A percentile compares a stretch with the other conserved stretches of the same genome.
phyloP scores from a whole-genome alignment of 2,113 vertebrate species.

The Sceloporus undulatus region DNA sequence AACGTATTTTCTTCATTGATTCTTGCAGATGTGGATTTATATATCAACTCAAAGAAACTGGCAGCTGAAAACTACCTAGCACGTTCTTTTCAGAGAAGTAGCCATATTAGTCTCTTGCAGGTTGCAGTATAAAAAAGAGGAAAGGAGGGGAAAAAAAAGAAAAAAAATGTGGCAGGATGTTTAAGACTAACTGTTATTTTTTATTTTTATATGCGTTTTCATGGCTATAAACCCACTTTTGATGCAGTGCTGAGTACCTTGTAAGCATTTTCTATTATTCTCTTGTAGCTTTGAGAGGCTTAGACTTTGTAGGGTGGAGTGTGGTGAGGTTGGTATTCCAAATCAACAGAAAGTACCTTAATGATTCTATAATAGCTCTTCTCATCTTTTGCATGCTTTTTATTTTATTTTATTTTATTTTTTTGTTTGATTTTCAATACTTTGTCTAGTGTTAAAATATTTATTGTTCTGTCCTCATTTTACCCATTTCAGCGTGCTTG shows the following conservation, averaged over 20 bases:
- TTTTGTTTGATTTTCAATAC: conserved; percentile 27
- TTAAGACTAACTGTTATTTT: too few relatives aligned
- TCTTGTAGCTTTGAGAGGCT: background rate
- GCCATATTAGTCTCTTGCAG: too few relatives aligned
- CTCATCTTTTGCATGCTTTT: background rate
- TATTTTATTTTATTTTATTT: background rate
- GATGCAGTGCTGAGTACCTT: too few relatives aligned
- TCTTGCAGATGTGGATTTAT: background rate
- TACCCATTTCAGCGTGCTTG: conserved; percentile 16
- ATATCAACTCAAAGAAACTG: background rate
- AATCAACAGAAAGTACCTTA: conserved; percentile 23
- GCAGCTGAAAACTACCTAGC: background rate
- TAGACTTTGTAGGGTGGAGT: background rate
- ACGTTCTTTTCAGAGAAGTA: background rate
- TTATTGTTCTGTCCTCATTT: background rate
- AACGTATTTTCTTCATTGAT: background rate
- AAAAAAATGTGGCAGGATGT: too few relatives aligned
- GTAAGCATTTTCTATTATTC: too few relatives aligned
- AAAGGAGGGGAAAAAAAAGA: too few relatives aligned
- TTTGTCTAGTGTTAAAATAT: background rate
- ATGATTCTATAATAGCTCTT: conserved; percentile 32
- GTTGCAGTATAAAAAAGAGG: too few relatives aligned
- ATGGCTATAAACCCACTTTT: too few relatives aligned
- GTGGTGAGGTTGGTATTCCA: background rate
- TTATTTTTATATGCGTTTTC: too few relatives aligned